Evolutionary conservation across 1,140 invertebrate species (phyloP).

Genomic region (Drosophila ogumai): DNA sequence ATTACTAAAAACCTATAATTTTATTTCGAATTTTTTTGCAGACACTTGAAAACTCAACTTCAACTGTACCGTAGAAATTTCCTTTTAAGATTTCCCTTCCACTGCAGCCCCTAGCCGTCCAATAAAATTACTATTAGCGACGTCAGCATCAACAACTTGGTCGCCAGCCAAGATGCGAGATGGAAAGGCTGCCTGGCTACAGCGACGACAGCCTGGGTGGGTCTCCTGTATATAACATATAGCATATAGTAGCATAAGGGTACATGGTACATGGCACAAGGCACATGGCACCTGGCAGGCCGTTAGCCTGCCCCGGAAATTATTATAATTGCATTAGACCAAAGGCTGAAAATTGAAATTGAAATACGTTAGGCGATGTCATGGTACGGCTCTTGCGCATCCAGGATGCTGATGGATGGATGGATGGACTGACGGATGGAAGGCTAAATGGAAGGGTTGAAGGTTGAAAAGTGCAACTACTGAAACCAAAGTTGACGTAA

Average conservation of each 20-base stretch:
- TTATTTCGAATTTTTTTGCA: background rate
- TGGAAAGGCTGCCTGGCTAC: constrained; percentile 28
- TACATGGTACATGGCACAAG: background rate
- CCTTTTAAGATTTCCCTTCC: constrained; percentile 1
- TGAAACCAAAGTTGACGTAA: constrained; percentile 43
- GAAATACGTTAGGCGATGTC: constrained; percentile 64
- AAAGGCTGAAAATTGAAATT: constrained; percentile 81
- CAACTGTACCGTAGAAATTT: background rate
- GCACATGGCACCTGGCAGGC: constrained; percentile 54
- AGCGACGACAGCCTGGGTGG: constrained; percentile 8
- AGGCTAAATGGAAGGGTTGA: background rate
- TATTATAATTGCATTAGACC: constrained; percentile 82
- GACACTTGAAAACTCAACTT: background rate
- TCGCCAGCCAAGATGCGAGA: constrained; percentile 57
- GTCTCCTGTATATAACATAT: constrained; percentile 11
- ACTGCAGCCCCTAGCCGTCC: constrained; percentile 26
- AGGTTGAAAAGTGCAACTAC: constrained; percentile 12
- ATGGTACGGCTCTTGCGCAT: constrained; percentile 27
- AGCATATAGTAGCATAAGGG: constrained; percentile 16
- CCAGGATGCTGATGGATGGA: constrained; percentile 68
- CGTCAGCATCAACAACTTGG: constrained; percentile 63
- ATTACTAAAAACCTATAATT: too few relatives aligned
- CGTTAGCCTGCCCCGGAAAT: constrained; percentile 60
- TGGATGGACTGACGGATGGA: background rate
- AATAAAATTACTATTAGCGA: constrained; percentile 63